Evolutionary conservation across 2,113 vertebrate genomes (phyloP).

Genomic region (Hyperopisus bebe): DNA sequence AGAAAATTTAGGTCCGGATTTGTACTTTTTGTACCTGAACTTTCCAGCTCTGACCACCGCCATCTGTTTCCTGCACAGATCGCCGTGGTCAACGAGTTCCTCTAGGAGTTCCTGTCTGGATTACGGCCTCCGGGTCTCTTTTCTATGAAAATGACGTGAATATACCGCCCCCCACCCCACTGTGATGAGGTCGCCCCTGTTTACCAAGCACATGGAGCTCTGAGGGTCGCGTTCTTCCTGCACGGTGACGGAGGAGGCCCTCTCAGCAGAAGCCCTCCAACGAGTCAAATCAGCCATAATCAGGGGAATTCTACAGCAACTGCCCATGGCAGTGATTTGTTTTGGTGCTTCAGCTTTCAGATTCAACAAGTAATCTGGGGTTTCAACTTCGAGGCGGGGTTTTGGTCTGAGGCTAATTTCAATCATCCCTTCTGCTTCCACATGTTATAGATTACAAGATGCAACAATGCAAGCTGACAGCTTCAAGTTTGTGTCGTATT

Average conservation of each 20-base stretch:
- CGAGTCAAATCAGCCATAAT: too few species aligned
- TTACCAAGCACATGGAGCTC: not conserved
- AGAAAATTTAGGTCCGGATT: not conserved
- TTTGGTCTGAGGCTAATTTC: not conserved
- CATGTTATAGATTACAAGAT: not conserved
- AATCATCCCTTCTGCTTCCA: not conserved
- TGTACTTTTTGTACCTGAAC: not conserved
- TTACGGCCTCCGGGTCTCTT: not conserved
- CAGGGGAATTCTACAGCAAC: not conserved
- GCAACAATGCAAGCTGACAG: not conserved
- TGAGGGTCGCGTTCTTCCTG: not conserved
- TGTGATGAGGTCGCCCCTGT: not conserved
- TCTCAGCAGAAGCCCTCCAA: not conserved
- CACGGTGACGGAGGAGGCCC: not conserved
- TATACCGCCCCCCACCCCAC: not conserved
- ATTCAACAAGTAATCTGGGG: not conserved
- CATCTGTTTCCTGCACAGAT: slow-evolving; percentile 26
- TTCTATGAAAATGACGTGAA: not conserved
- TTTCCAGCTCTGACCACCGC: not conserved
- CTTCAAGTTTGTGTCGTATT: not conserved
- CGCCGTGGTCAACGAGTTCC: not conserved
- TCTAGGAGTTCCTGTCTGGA: not conserved
- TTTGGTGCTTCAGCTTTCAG: not conserved
- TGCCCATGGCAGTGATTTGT: not conserved
- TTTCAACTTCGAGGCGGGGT: not conserved